phyloP scores from a whole-genome alignment of 2,797 vertebrate genomes.

The Apogon hyalosoma region DNA sequence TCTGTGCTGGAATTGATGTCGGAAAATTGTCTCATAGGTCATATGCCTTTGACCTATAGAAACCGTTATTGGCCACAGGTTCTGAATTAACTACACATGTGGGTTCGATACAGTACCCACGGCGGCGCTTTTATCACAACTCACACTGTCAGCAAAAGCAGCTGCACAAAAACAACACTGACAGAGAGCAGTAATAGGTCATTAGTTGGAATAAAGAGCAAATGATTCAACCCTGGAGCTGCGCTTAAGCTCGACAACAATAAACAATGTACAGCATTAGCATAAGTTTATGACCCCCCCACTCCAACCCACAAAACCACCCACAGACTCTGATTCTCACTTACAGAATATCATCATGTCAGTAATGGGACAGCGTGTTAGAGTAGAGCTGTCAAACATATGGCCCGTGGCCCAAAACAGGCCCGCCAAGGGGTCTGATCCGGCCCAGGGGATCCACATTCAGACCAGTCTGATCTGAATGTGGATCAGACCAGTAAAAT shows the following conservation, averaged over 20 bases:
- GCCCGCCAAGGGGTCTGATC: no score
- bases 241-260: slow-evolving; percentile 55
- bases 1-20: slow-evolving; percentile 58
- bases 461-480: no score
- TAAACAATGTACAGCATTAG: slow-evolving; percentile 45
- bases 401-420: no score
- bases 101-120: slow-evolving; percentile 70
- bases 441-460: no score
- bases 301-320: not conserved
- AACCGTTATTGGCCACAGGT: slow-evolving; percentile 75
- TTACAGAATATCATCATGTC: not conserved
- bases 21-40: slow-evolving; percentile 78
- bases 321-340: not conserved
- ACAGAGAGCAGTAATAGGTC: slow-evolving; percentile 54
- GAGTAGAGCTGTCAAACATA: not conserved
- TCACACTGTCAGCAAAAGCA: slow-evolving; percentile 71
- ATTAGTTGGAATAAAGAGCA: slow-evolving; percentile 57
- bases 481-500: no score
- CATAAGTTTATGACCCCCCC: slow-evolving; percentile 35
- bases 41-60: slow-evolving; percentile 72
- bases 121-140: slow-evolving; percentile 70
- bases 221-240: slow-evolving; percentile 53
- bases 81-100: slow-evolving; percentile 77
- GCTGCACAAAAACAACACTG: slow-evolving; percentile 47
- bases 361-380: not conserved